A percentile compares a stretch with the other conserved stretches of the same genome.
Conservation (phyloP, 1,140 invertebrate genomes). For the Hyposmocoma kahamanoa region DNA sequence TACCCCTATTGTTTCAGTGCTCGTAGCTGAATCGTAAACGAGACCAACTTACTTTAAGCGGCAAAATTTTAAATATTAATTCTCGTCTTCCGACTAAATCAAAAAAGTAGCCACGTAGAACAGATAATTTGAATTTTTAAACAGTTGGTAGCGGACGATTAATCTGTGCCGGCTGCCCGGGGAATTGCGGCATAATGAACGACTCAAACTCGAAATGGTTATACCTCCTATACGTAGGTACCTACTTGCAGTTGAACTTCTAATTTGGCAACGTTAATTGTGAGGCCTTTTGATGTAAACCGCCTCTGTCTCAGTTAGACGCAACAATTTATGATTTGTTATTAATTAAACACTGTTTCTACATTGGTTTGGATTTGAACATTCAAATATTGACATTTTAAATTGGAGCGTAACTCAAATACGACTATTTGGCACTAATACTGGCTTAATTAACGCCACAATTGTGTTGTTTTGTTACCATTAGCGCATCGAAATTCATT, state of each 20-base stretch:
- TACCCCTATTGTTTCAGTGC: slow-evolving; percentile 16
- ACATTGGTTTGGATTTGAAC: background rate
- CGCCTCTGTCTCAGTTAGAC: background rate
- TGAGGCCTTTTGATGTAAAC: background rate
- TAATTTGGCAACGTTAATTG: slow-evolving; percentile 11
- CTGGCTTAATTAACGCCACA: background rate
- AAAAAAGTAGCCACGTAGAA: slow-evolving; percentile 30
- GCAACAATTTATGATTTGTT: background rate
- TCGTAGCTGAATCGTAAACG: background rate
- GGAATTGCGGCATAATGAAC: slow-evolving; percentile 19
- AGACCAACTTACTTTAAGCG: slow-evolving; percentile 12
- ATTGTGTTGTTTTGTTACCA: background rate
- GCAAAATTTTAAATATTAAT: slow-evolving; percentile 44
- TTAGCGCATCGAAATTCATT: too few relatives aligned
- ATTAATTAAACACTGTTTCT: background rate
- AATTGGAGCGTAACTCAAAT: background rate
- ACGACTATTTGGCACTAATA: background rate
- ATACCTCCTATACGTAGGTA: background rate
- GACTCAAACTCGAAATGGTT: slow-evolving; percentile 9
- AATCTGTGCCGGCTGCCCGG: slow-evolving; percentile 20
- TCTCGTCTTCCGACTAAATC: slow-evolving; percentile 23
- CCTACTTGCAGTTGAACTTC: slow-evolving; percentile 8
- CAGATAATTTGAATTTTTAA: slow-evolving; percentile 50
- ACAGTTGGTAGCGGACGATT: slow-evolving; percentile 33
- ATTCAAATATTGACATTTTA: background rate